phyloP scores from a whole-genome alignment of 2,797 vertebrate species.

The Apogon hyalosoma region DNA sequence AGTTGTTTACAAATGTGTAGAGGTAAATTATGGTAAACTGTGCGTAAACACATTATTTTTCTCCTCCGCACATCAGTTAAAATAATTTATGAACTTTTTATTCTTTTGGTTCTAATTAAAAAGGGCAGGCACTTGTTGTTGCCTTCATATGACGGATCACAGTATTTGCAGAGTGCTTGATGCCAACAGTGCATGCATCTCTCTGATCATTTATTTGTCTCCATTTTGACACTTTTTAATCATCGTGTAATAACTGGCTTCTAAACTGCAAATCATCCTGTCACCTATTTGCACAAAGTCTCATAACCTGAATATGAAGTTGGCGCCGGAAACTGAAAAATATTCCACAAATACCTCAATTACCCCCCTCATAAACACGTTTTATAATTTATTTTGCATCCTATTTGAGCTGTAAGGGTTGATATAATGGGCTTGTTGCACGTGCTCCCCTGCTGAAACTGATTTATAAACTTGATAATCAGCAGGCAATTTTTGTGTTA shows the following conservation, averaged over 20 bases:
- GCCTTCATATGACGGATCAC: constrained; percentile 63
- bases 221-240: constrained; percentile 85
- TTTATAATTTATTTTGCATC: constrained; percentile 38
- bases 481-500: not conserved
- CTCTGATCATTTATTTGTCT: constrained; percentile 86
- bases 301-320: constrained; percentile 1
- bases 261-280: constrained; percentile 5
- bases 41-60: not conserved
- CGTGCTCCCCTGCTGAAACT: constrained; percentile 31
- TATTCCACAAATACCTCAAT: not conserved
- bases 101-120: constrained; percentile 38
- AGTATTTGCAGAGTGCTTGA: constrained; percentile 75
- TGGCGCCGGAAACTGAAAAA: not conserved
- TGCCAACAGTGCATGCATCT: constrained; percentile 86
- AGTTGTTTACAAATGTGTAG: not conserved
- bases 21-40: not conserved
- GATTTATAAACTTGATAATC: constrained; percentile 46
- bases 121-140: constrained; percentile 62
- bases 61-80: not conserved
- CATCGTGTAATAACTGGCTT: constrained; percentile 73
- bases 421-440: constrained; percentile 51
- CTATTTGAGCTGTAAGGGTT: constrained; percentile 7
- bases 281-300: not conserved
- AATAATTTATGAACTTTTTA: not conserved
- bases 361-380: not conserved